These are phyloP conservation scores for Gymnobelideus leadbeateri DNA, from an alignment of 2,113 vertebrate genomes.

Conservation along the genomic window DNA sequence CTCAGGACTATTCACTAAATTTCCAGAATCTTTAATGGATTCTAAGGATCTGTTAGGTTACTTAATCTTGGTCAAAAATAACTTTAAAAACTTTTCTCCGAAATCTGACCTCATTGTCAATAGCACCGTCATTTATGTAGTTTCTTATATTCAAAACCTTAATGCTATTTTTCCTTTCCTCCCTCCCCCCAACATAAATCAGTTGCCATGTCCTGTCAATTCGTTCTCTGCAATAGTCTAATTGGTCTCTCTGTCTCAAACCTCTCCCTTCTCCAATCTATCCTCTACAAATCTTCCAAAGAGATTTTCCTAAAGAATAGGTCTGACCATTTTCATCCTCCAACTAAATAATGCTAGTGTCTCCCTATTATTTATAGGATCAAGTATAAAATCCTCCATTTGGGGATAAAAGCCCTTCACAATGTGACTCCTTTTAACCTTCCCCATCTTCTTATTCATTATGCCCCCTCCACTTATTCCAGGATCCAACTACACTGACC, in stretches of 20 bases:
- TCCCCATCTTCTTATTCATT: background rate
- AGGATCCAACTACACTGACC: background rate
- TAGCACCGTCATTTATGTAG: background rate
- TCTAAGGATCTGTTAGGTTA: background rate
- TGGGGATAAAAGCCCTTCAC: background rate
- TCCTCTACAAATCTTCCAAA: background rate
- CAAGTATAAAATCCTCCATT: background rate
- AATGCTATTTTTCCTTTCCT: background rate
- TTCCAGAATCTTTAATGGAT: background rate
- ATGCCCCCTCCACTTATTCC: background rate
- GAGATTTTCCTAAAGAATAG: background rate
- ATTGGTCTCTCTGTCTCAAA: background rate
- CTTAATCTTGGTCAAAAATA: background rate
- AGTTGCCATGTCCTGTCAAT: background rate
- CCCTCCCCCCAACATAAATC: background rate
- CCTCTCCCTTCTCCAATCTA: background rate
- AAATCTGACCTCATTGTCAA: background rate
- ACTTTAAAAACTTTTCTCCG: background rate
- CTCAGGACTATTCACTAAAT: background rate
- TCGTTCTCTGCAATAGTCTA: background rate
- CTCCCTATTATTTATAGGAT: background rate
- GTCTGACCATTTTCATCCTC: background rate
- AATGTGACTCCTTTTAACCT: background rate
- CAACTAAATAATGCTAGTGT: background rate
- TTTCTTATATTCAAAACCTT: background rate